Conservation (phyloP, 35 echinoderm and acorn worm genomes). For the Ophiothrix spiculata region DNA sequence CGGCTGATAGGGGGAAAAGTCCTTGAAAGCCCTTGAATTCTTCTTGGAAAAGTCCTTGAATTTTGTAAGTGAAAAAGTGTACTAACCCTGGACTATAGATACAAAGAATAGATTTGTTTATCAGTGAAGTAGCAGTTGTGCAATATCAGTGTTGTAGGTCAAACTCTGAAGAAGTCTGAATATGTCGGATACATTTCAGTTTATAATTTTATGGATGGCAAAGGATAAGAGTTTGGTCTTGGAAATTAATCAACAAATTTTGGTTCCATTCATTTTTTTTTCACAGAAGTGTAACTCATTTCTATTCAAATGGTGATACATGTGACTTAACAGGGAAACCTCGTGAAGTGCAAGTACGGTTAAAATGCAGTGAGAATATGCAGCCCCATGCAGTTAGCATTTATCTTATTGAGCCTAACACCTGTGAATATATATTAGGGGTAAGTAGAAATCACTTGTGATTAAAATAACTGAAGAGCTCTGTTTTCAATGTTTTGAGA, state of each 20-base stretch:
- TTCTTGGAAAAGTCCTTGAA: too few species aligned
- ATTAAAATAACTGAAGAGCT: neutral
- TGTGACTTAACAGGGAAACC: conserved; percentile 91
- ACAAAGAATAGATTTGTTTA: too few species aligned
- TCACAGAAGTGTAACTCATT: conserved; percentile 61
- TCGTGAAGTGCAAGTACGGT: conserved; percentile 75
- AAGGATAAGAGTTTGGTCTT: neutral
- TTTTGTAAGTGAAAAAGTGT: too few species aligned
- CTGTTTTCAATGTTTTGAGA: neutral
- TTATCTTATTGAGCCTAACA: conserved; percentile 73
- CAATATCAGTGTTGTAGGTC: neutral
- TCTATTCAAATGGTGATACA: conserved; percentile 83
- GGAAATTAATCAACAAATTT: neutral
- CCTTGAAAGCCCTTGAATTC: too few species aligned
- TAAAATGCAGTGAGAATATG: conserved; percentile 81
- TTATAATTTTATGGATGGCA: neutral
- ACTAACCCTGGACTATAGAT: too few species aligned
- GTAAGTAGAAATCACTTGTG: conserved; percentile 52
- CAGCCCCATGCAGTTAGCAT: conserved; percentile 63
- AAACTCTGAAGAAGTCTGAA: neutral
- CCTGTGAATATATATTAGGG: conserved; percentile 82
- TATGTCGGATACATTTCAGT: neutral
- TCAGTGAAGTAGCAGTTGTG: too few species aligned
- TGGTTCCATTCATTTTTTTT: neutral
- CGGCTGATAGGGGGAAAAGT: too few species aligned